These are phyloP conservation scores for Tachysurus vachellii DNA, from an alignment of 2,113 vertebrate genomes.

Conservation along the genomic window DNA sequence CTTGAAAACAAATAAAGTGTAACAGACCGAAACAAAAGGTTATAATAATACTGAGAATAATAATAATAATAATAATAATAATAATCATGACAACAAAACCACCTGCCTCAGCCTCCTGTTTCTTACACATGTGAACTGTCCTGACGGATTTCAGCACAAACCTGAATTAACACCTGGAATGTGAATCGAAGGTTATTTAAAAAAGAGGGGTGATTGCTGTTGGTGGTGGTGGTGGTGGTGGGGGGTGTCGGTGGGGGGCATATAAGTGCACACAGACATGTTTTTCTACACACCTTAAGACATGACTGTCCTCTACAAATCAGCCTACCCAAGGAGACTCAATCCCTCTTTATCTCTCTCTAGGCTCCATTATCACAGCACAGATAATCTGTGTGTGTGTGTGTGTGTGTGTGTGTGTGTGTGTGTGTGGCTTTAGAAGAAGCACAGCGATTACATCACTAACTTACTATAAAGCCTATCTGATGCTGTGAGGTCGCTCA, in stretches of 20 bases:
- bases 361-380: slow-evolving; percentile 30
- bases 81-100: slow-evolving; percentile 73
- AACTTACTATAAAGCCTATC: slow-evolving; percentile 27
- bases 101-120: slow-evolving; percentile 74
- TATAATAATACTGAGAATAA: slow-evolving; percentile 73
- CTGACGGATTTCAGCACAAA: background rate
- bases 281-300: slow-evolving; percentile 15
- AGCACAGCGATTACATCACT: slow-evolving; percentile 34
- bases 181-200: background rate
- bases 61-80: slow-evolving; percentile 65
- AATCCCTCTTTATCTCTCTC: slow-evolving; percentile 21
- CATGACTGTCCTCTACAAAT: slow-evolving; percentile 55
- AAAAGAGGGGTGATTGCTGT: background rate
- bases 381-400: slow-evolving; percentile 18
- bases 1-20: slow-evolving; percentile 76
- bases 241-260: too few relatives aligned
- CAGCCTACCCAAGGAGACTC: slow-evolving; percentile 6
- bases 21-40: slow-evolving; percentile 76
- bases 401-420: background rate
- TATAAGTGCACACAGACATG: background rate
- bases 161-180: background rate
- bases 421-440: background rate
- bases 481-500: slow-evolving; percentile 24
- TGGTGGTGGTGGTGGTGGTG: too few relatives aligned
- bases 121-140: slow-evolving; percentile 65